A percentile compares a stretch with the other conserved stretches of the same genome.
phyloP scores from a whole-genome alignment of 1,140 invertebrate genomes.

The Gryllus bimaculatus region DNA sequence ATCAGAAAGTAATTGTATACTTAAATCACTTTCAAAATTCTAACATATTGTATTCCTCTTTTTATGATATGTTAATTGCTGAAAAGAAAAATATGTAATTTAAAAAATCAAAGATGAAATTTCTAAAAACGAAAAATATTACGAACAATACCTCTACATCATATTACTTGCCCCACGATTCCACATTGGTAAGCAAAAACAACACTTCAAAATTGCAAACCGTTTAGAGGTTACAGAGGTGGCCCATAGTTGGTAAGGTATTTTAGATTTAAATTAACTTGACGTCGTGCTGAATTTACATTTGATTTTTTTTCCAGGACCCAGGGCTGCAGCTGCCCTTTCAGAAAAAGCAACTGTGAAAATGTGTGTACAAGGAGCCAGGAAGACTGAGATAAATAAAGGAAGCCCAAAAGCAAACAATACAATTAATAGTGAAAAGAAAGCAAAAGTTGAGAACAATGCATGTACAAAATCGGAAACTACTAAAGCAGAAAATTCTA shows the following conservation, averaged over 20 bases:
- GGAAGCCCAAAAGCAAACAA: neutral
- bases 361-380: slow-evolving; percentile 6
- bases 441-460: neutral
- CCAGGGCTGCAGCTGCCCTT: slow-evolving; percentile 1
- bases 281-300: neutral
- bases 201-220: neutral
- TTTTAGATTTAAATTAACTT: neutral
- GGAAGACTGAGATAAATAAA: neutral
- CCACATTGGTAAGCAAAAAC: neutral
- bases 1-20: no score
- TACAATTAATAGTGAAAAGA: neutral
- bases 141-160: neutral
- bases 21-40: no score
- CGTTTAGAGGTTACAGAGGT: neutral
- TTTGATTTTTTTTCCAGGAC: neutral
- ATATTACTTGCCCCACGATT: neutral
- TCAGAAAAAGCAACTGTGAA: slow-evolving; percentile 6
- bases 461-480: neutral
- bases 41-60: no score
- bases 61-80: no score
- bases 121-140: neutral
- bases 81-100: no score
- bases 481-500: neutral
- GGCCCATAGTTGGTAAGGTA: neutral
- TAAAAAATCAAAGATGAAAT: no score